phyloP scores from a whole-genome alignment of 2,797 vertebrate species.

The Kryptopterus vitreolus region DNA sequence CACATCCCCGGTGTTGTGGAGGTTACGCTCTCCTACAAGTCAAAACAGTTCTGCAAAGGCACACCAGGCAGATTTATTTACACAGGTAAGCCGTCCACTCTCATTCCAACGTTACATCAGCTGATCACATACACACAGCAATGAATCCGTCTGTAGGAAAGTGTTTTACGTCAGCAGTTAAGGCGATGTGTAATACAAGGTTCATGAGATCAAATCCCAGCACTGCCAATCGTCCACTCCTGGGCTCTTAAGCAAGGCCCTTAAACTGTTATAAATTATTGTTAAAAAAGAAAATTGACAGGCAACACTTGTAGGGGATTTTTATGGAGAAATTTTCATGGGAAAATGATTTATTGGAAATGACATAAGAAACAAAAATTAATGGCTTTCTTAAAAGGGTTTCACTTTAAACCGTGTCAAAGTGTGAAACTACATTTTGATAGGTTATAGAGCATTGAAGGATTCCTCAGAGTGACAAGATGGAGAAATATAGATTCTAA shows the following conservation, averaged over 20 bases:
- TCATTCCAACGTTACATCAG: not conserved
- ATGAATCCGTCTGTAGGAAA: too few species aligned
- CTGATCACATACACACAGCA: not conserved
- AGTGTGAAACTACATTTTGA: not conserved
- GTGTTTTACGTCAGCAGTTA: too few species aligned
- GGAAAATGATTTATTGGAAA: not conserved
- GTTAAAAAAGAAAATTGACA: not conserved
- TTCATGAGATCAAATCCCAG: too few species aligned
- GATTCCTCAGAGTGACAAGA: not conserved
- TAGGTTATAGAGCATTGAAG: not conserved
- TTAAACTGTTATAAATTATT: too few species aligned
- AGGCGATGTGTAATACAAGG: too few species aligned
- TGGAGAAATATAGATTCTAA: not conserved
- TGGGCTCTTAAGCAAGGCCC: too few species aligned
- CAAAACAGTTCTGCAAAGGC: slow-evolving; percentile 99
- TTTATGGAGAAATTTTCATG: not conserved
- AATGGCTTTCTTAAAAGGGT: not conserved
- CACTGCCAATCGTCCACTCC: too few species aligned
- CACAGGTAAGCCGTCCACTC: slow-evolving; percentile 79
- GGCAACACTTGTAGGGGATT: not conserved
- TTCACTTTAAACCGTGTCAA: not conserved
- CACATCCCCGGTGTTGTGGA: slow-evolving; percentile 91
- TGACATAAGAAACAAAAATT: too few species aligned
- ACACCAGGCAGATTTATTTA: slow-evolving; percentile 98
- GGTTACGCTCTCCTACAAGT: slow-evolving; percentile 98